Percentiles rank a stretch among this genome's conserved stretches.
These are phyloP conservation scores for Adelognathus sp. DNA, from an alignment of 2,888 invertebrate species.

Conservation along the genomic window DNA sequence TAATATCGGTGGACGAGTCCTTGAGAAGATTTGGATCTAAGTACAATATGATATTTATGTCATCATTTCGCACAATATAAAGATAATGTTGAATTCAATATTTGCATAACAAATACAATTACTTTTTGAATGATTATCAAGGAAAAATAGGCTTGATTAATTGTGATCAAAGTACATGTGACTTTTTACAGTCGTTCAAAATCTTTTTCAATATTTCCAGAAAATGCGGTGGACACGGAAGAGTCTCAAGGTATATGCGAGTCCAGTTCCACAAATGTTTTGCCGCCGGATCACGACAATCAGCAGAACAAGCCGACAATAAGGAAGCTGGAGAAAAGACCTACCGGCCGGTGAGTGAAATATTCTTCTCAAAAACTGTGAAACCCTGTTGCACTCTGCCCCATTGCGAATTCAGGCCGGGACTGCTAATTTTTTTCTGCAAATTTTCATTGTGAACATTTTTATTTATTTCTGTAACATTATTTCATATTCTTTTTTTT, in stretches of 20 bases:
- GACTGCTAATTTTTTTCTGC: too few relatives aligned
- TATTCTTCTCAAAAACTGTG: background rate
- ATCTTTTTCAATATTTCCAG: conserved; percentile 55
- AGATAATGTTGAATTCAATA: too few relatives aligned
- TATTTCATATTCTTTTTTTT: conserved; percentile 74
- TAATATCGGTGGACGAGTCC: too few relatives aligned
- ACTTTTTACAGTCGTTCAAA: too few relatives aligned
- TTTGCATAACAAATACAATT: too few relatives aligned
- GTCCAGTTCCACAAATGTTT: conserved; percentile 68
- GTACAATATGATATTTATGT: too few relatives aligned
- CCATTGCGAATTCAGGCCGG: too few relatives aligned
- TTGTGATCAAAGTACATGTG: too few relatives aligned
- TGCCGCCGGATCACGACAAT: conserved; percentile 71
- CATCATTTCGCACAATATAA: too few relatives aligned
- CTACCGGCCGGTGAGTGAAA: conserved; percentile 70
- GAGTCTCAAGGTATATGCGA: conserved; percentile 73
- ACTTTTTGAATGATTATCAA: too few relatives aligned
- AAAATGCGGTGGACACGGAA: conserved; percentile 69
- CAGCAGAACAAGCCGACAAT: conserved; percentile 73
- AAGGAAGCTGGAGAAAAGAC: conserved; percentile 74
- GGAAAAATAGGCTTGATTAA: too few relatives aligned
- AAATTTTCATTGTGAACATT: background rate
- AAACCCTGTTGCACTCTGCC: background rate
- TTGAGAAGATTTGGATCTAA: too few relatives aligned
- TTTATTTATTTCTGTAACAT: background rate